phyloP scores from a whole-genome alignment of 2,797 vertebrate species.

The Microchirus variegatus region DNA sequence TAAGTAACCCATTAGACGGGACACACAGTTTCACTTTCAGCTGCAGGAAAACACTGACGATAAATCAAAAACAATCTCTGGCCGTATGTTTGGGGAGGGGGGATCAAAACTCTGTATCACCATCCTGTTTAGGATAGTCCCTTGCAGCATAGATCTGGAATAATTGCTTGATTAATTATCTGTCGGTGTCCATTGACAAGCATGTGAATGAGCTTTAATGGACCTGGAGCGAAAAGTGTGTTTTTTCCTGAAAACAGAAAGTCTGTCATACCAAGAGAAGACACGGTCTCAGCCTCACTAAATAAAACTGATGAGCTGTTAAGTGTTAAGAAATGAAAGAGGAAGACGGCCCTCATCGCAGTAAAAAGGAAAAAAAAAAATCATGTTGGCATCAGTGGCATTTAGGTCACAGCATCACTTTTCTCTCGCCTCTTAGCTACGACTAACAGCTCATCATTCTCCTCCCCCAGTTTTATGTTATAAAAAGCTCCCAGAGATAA shows the following conservation, averaged over 20 bases:
- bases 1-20: constrained; percentile 17
- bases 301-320: constrained; percentile 58
- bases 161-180: constrained; percentile 66
- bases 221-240: constrained; percentile 21
- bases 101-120: constrained; percentile 10
- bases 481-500: constrained; percentile 47
- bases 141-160: constrained; percentile 53
- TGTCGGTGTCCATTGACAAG: constrained; percentile 52
- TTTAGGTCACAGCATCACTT: constrained; percentile 63
- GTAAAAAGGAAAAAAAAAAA: constrained; percentile 39
- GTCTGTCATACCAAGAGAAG: constrained; percentile 34
- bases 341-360: constrained; percentile 44
- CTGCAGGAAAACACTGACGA: constrained; percentile 11
- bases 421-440: constrained; percentile 34
- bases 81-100: not conserved
- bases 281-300: constrained; percentile 25
- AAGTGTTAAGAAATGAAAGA: constrained; percentile 42
- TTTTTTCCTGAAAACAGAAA: constrained; percentile 50
- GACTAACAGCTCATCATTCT: constrained; percentile 54
- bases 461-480: constrained; percentile 49
- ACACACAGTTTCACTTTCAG: constrained; percentile 15
- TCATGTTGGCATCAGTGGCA: constrained; percentile 57
- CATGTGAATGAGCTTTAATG: constrained; percentile 54
- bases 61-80: constrained; percentile 1
- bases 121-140: constrained; percentile 31